These are phyloP conservation scores for Halictus rubicundus DNA, from an alignment of 1,140 invertebrate species.

Conservation along the genomic window DNA sequence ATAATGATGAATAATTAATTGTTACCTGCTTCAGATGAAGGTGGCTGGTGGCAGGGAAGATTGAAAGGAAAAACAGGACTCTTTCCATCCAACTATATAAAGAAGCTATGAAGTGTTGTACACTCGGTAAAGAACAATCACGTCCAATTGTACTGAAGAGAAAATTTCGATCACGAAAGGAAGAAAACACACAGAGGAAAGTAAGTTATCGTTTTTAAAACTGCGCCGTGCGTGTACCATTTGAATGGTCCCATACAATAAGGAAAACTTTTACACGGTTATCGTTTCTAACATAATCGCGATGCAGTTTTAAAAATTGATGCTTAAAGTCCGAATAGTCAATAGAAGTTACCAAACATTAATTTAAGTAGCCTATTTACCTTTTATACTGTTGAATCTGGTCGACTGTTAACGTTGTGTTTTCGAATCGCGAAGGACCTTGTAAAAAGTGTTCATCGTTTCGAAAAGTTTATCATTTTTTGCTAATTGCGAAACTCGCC, in stretches of 20 bases:
- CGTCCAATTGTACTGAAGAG: not conserved
- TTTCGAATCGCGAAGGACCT: not conserved
- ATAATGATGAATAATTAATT: too few species aligned
- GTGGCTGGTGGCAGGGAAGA: constrained; percentile 87
- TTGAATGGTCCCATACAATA: not conserved
- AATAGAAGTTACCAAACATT: constrained; percentile 12
- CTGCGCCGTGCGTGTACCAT: not conserved
- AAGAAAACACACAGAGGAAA: not conserved
- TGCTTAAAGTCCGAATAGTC: not conserved
- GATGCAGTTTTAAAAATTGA: not conserved
- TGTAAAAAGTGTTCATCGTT: not conserved
- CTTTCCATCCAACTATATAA: constrained; percentile 87
- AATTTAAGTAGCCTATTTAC: constrained; percentile 2
- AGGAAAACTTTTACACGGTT: not conserved
- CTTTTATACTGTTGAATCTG: not conserved
- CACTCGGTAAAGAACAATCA: not conserved
- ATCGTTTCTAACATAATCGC: not conserved
- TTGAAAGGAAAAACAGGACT: constrained; percentile 83
- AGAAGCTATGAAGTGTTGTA: constrained; percentile 71
- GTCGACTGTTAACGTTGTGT: not conserved
- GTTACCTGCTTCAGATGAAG: constrained; percentile 81
- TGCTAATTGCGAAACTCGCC: not conserved
- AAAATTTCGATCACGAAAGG: not conserved
- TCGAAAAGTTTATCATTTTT: not conserved
- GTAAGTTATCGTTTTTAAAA: not conserved